Percentiles rank a stretch among this genome's conserved stretches.
Evolutionary conservation across 1,140 invertebrate species (phyloP).

Genomic region (Nephila pilipes): DNA sequence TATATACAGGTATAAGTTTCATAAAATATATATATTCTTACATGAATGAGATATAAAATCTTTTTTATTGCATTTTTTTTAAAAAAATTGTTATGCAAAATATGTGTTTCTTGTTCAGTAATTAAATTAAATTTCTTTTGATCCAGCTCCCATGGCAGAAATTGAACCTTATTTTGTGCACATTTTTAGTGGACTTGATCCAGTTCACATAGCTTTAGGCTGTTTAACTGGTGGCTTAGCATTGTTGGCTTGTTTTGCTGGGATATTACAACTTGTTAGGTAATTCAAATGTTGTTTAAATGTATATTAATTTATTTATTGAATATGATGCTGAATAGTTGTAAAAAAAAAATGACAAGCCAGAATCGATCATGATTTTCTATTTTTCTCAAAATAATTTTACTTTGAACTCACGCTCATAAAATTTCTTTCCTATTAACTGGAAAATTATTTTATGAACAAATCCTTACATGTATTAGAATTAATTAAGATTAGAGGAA

Average conservation of each 20-base stretch:
- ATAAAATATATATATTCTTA: neutral
- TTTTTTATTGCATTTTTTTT: neutral
- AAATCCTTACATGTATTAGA: too few relatives aligned
- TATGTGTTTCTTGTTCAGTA: neutral
- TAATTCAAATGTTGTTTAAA: slow-evolving; percentile 30
- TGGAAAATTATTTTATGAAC: too few relatives aligned
- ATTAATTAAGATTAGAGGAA: too few relatives aligned
- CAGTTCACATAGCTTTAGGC: slow-evolving; percentile 72
- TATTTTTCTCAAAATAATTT: too few relatives aligned
- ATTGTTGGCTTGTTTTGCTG: slow-evolving; percentile 74
- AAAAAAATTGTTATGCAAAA: neutral
- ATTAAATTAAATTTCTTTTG: neutral
- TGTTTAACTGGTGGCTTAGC: slow-evolving; percentile 72
- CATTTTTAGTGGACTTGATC: slow-evolving; percentile 71
- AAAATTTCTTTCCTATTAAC: too few relatives aligned
- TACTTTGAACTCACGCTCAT: too few relatives aligned
- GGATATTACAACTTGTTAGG: slow-evolving; percentile 75
- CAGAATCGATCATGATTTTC: too few relatives aligned
- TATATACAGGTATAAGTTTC: too few relatives aligned
- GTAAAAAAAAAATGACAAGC: too few relatives aligned
- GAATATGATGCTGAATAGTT: too few relatives aligned
- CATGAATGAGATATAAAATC: neutral
- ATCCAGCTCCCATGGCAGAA: slow-evolving; percentile 65
- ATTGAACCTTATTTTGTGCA: slow-evolving; percentile 73
- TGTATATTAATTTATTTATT: neutral